Base-by-base conservation (phyloP, 2,113 vertebrate species). In the Corythornis vintsioides region DNA sequence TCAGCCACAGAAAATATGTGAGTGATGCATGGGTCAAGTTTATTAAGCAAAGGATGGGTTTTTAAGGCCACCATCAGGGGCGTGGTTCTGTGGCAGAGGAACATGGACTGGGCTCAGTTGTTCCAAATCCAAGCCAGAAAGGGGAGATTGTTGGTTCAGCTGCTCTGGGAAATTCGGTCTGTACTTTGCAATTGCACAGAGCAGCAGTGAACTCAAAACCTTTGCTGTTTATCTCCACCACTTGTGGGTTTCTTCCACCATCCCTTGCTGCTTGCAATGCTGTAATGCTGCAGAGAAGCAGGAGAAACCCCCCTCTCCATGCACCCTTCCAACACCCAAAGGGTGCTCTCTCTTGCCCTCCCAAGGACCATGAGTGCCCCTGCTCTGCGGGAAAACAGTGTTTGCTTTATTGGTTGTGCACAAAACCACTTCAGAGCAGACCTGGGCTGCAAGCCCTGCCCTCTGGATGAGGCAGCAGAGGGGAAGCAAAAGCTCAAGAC, bases 371-470 rank as follows among this genome's bases (percentile, higher is more conserved):
- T 1, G 11, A 70, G 86, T 2, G 19, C 33, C 16, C 35, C 79
- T 6, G 6, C 3, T 53, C 73, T 95, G 88, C 70, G 48, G 73
- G 83, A 89, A 96, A 92, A 73, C 50, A 71, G 35, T 12, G 48
- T 19, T 40, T 64, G 71, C 38, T 95, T 92, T 95, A 95, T 93
- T 96, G 69, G 35, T 81, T 21, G 3, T 33, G 35, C 31, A 6
- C 3, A 45, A 10, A 52, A 87, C 35, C 53, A 15, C 16, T 59
- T 38, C 88, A 88, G 90, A 31, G 56, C 14, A 1, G 1, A 28
- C 13, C 67, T 73, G 85, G 28, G 31, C 79, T 59, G 65, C 56
- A 56, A 65, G 80, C n/a, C 17, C 40, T 78, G 73, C 61, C 64
- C 57, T 72, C 53, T 11, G 61, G 53, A 7, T 14, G 1, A 45